Base-by-base conservation (phyloP, 2,797 vertebrate genomes). In the Tauraco hartlaubi region DNA sequence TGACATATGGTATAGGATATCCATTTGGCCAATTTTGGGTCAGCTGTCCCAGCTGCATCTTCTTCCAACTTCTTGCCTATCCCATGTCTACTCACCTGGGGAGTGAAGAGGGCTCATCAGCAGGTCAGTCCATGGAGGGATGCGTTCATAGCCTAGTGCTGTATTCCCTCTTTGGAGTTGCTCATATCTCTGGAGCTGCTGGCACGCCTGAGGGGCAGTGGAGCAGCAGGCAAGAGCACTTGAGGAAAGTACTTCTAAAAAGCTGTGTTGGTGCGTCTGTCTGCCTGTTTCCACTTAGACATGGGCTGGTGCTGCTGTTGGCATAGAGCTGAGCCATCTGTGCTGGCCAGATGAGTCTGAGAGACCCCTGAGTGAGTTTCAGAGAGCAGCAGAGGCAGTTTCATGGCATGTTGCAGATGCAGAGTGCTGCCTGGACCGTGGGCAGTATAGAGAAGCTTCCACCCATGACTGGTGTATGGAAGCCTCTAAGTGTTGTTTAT, bases 61-160 rank as follows among this genome's bases (percentile, higher is more conserved):
- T 43, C 39, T 66, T 11, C 23, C 26, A 33, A 17, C 15, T 72
- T 83, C 48, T 88, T 72, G 17, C 31, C 43, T 62, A 8, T 31
- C 15, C n/a, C 21, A 11, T 17, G 3, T 28, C 66, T 72, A 8
- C 41, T 66, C 0, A 1, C n/a, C 1, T 49, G 33, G 54, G 28
- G 41, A n/a, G 22, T 37, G 39, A 16, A 75, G 29, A 28, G 33
- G 18, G 17, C 49, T 85, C 33, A 58, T 33, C 19, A 52, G 39
- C 39, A 41, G 39, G 39, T 41, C 39, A 41, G 12, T 41, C 39
- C 39, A 41, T 41, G 39, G 39, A 41, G 39, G 39, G 39, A 41
- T 41, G 20, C 18, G 59, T 44, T 66, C 35, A 6, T 41, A 35
- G 69, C 63, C 18, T 12, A 37, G 18, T 61, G 41, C 59, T 83